Conservation (phyloP, 2,113 vertebrate species). For the Hippocampus zosterae region DNA sequence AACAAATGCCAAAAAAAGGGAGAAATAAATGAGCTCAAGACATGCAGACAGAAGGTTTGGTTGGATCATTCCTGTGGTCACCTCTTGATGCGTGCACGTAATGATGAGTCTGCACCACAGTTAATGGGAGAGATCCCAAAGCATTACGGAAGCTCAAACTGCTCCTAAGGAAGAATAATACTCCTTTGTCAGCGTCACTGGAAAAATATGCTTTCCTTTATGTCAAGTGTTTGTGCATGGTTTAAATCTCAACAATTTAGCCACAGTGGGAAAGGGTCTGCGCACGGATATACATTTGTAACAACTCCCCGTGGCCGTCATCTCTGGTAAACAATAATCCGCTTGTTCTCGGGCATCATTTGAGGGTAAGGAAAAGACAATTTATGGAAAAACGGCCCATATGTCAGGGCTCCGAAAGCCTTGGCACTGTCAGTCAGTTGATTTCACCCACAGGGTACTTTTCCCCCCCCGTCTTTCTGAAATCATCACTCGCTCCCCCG, state of each 20-base stretch:
- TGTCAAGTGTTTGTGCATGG: slow-evolving; percentile 19
- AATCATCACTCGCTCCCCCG: slow-evolving; percentile 46
- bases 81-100: slow-evolving; percentile 40
- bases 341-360: slow-evolving; percentile 10
- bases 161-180: slow-evolving; percentile 41
- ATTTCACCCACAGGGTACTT: slow-evolving; percentile 39
- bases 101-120: slow-evolving; percentile 44
- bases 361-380: slow-evolving; percentile 21
- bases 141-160: slow-evolving; percentile 48
- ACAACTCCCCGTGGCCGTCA: slow-evolving; percentile 2
- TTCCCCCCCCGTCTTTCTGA: slow-evolving; percentile 36
- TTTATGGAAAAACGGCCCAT: slow-evolving; percentile 38
- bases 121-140: slow-evolving; percentile 47
- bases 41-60: slow-evolving; percentile 24
- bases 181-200: slow-evolving; percentile 38
- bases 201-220: slow-evolving; percentile 21
- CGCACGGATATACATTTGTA: slow-evolving; percentile 13
- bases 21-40: slow-evolving; percentile 27
- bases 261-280: slow-evolving; percentile 12
- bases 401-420: slow-evolving; percentile 41
- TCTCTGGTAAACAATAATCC: slow-evolving; percentile 10
- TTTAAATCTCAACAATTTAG: slow-evolving; percentile 25
- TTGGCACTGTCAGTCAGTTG: slow-evolving; percentile 41
- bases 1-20: slow-evolving; percentile 31
- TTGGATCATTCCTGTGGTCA: slow-evolving; percentile 56